Conservation (phyloP, 2,113 vertebrate species). For the Columbina picui region DNA sequence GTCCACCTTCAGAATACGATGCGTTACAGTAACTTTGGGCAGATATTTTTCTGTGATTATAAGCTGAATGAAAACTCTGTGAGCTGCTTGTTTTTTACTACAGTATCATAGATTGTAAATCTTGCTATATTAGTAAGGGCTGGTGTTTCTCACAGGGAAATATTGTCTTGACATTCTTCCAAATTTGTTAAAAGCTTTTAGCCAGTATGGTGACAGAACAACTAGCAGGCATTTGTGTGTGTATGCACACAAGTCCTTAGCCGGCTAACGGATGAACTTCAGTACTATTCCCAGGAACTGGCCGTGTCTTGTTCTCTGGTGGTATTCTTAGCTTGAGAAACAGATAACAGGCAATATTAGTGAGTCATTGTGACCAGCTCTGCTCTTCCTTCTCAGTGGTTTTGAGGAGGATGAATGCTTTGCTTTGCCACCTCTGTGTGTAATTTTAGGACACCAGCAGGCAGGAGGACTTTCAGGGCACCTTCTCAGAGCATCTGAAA, state of each 20-base stretch:
- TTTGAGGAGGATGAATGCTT: neutral
- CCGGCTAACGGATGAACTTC: neutral
- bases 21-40: neutral
- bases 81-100: neutral
- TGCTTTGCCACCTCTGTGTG: neutral
- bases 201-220: neutral
- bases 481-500: neutral
- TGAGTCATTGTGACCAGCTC: conserved; percentile 14
- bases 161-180: neutral
- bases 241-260: neutral
- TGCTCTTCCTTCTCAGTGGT: neutral
- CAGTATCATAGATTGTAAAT: neutral
- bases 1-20: neutral
- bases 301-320: neutral
- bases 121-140: neutral
- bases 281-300: conserved; percentile 14
- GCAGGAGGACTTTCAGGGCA: neutral
- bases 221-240: neutral
- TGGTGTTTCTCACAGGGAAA: neutral
- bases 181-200: neutral
- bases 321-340: conserved; percentile 16
- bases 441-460: neutral
- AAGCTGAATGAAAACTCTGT: neutral
- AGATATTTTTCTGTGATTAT: neutral
- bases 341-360: conserved; percentile 18